phyloP scores from a whole-genome alignment of 2,113 vertebrate species.

The Corynorhinus townsendii region DNA sequence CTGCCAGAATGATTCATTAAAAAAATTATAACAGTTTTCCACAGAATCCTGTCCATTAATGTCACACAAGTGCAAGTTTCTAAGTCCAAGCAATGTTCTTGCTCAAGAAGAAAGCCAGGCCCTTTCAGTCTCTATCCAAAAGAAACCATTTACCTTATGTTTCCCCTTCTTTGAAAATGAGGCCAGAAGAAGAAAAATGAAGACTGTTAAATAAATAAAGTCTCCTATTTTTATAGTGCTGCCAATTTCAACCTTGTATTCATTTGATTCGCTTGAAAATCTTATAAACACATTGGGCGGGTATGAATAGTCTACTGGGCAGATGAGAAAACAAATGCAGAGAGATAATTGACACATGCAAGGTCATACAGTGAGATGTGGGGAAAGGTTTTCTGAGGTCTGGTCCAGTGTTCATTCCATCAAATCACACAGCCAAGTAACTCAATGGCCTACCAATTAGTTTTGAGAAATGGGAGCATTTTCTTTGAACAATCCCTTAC shows the following conservation, averaged over 20 bases:
- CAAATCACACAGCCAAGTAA: neutral
- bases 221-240: neutral
- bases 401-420: neutral
- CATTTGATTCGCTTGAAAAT: neutral
- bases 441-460: neutral
- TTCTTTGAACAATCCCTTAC: neutral
- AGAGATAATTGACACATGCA: neutral
- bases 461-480: neutral
- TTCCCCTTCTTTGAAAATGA: slow-evolving; percentile 45
- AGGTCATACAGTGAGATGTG: neutral
- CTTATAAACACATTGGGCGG: neutral
- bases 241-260: neutral
- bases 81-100: neutral
- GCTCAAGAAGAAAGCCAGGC: neutral
- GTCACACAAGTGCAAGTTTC: slow-evolving; percentile 26
- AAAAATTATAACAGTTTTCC: slow-evolving; percentile 39
- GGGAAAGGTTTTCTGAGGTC: neutral
- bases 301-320: neutral
- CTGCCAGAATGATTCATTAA: slow-evolving; percentile 19
- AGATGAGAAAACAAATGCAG: neutral
- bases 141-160: slow-evolving; percentile 56
- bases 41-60: slow-evolving; percentile 1
- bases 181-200: slow-evolving; percentile 46
- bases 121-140: neutral
- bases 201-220: slow-evolving; percentile 12